Conservation (phyloP, 2,888 invertebrate species). For the Mesorhabditis belari region DNA sequence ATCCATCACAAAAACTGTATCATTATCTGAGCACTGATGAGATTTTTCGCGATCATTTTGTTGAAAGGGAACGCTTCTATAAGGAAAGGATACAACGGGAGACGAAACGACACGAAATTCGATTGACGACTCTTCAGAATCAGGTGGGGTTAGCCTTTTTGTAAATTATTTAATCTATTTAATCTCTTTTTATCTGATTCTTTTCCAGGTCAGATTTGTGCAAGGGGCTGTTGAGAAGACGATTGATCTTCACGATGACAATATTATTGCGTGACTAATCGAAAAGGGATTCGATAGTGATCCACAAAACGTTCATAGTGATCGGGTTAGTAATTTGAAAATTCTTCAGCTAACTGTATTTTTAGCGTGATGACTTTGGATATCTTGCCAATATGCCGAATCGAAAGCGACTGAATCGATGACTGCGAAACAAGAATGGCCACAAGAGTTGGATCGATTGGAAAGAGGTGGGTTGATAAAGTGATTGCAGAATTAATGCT, state of each 20-base stretch:
- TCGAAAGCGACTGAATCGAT: no score
- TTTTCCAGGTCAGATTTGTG: not conserved
- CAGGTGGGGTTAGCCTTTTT: not conserved
- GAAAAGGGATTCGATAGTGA: not conserved
- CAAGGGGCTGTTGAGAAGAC: not conserved
- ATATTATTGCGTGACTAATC: not conserved
- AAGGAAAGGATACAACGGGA: not conserved
- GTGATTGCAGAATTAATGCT: no score
- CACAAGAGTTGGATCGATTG: no score
- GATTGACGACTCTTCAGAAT: not conserved
- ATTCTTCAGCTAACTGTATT: not conserved
- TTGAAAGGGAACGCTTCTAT: not conserved
- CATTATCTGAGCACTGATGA: not conserved
- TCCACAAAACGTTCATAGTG: not conserved
- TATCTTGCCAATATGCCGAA: not conserved
- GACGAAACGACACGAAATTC: not conserved
- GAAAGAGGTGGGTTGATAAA: no score
- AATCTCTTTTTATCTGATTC: not conserved
- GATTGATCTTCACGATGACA: not conserved
- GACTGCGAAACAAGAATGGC: no score
- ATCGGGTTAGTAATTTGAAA: not conserved
- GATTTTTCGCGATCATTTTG: not conserved
- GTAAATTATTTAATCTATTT: not conserved
- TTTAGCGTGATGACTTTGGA: not conserved
- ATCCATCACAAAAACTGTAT: not conserved